Conservation (phyloP, 2,113 vertebrate species). For the Hippocampus comes region DNA sequence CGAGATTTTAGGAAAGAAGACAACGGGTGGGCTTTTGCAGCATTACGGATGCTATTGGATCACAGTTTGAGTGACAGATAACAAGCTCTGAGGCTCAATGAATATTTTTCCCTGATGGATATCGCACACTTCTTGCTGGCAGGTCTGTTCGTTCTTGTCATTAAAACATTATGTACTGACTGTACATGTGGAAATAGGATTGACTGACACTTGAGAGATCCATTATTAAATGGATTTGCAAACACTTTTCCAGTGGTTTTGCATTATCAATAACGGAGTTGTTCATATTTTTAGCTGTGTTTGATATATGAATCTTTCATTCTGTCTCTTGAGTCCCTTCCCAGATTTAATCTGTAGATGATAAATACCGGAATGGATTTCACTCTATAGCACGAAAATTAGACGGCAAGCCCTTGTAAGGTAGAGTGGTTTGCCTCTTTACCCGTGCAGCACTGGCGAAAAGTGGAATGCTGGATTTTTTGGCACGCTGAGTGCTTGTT, state of each 20-base stretch:
- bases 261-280: constrained; percentile 27
- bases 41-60: constrained; percentile 58
- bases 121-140: constrained; percentile 17
- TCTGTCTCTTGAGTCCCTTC: constrained; percentile 16
- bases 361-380: constrained; percentile 21
- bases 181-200: constrained; percentile 15
- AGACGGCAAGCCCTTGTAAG: constrained; percentile 21
- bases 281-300: constrained; percentile 22
- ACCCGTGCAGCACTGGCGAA: constrained; percentile 20
- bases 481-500: constrained; percentile 61
- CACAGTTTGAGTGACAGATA: constrained; percentile 61
- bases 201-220: constrained; percentile 23
- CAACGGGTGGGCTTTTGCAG: constrained; percentile 57
- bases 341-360: constrained; percentile 30
- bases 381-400: neutral
- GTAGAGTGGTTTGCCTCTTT: constrained; percentile 24
- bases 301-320: constrained; percentile 32
- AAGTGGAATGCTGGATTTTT: constrained; percentile 58
- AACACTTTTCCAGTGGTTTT: constrained; percentile 2
- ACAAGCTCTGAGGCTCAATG: constrained; percentile 43
- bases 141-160: constrained; percentile 37
- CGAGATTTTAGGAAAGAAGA: constrained; percentile 54
- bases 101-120: constrained; percentile 23
- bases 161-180: constrained; percentile 14
- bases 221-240: constrained; percentile 9